Percentiles rank a stretch among this genome's conserved stretches.
These are phyloP conservation scores for Notiomystis cincta DNA, from an alignment of 2,113 vertebrate species.

Conservation along the genomic window DNA sequence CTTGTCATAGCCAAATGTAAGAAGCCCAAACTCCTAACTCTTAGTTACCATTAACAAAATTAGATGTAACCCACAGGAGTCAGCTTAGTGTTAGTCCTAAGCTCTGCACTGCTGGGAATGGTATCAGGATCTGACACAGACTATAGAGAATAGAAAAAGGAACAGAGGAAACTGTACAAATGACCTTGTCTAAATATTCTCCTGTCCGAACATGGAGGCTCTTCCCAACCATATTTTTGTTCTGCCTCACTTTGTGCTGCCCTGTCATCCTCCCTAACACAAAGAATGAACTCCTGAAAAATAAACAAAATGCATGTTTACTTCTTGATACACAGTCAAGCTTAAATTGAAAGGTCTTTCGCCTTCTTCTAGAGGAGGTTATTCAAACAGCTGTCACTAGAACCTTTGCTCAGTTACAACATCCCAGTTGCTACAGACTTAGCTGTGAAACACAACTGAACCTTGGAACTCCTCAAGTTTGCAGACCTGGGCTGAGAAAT, in stretches of 20 bases:
- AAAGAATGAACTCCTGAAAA: background rate
- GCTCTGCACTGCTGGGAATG: background rate
- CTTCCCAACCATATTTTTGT: background rate
- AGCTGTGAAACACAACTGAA: background rate
- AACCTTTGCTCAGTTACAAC: background rate
- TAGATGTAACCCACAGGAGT: background rate
- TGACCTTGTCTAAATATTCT: background rate
- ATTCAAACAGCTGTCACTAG: background rate
- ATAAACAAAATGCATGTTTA: background rate
- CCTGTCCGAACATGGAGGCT: background rate
- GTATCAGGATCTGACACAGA: background rate
- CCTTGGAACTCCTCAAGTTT: background rate
- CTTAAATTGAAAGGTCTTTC: background rate
- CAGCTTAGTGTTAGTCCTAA: background rate
- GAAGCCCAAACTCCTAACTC: background rate
- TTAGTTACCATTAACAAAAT: background rate
- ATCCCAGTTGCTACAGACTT: background rate
- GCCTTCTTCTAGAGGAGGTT: background rate
- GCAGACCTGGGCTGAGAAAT: background rate
- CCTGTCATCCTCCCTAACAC: background rate
- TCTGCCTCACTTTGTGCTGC: background rate
- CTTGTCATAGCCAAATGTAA: background rate
- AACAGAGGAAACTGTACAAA: background rate
- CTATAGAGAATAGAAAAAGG: background rate
- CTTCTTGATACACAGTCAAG: background rate